A percentile compares a stretch with the other conserved stretches of the same genome.
These are phyloP conservation scores for Coturnix japonica DNA, from an alignment of 2,113 vertebrate genomes.

Conservation along the genomic window DNA sequence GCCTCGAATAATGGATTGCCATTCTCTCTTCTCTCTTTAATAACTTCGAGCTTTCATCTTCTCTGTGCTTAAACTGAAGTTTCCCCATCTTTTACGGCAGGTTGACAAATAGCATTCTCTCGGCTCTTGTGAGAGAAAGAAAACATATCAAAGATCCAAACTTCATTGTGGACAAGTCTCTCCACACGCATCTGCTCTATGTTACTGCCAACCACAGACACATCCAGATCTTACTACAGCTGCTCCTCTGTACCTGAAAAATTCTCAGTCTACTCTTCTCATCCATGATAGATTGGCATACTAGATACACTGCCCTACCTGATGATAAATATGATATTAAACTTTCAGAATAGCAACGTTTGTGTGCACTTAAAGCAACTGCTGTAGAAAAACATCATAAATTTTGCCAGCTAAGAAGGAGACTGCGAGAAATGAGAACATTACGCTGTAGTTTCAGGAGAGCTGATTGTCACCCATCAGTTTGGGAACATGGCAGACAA, in stretches of 20 bases:
- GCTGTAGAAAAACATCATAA: neutral
- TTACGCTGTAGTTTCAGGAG: neutral
- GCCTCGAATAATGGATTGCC: neutral
- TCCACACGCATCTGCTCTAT: rapidly evolving
- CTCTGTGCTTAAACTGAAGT: neutral
- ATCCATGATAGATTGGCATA: neutral
- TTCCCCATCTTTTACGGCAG: neutral
- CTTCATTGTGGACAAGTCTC: neutral
- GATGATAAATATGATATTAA: neutral
- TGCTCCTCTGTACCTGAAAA: neutral
- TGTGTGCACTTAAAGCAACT: neutral
- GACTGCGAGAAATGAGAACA: neutral
- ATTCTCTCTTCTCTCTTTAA: neutral
- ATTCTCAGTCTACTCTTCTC: neutral
- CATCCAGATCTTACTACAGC: neutral
- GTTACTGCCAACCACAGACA: neutral
- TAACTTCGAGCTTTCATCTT: neutral
- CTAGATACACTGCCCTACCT: neutral
- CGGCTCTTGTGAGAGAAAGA: neutral
- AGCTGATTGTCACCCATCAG: neutral
- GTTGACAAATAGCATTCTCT: neutral
- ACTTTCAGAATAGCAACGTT: neutral
- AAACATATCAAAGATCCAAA: neutral
- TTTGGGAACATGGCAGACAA: neutral
- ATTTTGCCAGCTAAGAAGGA: neutral